Percentiles rank a stretch among this genome's conserved stretches.
These are phyloP conservation scores for Panthera tigris DNA, from an alignment of 2,113 vertebrate species.

Conservation along the genomic window DNA sequence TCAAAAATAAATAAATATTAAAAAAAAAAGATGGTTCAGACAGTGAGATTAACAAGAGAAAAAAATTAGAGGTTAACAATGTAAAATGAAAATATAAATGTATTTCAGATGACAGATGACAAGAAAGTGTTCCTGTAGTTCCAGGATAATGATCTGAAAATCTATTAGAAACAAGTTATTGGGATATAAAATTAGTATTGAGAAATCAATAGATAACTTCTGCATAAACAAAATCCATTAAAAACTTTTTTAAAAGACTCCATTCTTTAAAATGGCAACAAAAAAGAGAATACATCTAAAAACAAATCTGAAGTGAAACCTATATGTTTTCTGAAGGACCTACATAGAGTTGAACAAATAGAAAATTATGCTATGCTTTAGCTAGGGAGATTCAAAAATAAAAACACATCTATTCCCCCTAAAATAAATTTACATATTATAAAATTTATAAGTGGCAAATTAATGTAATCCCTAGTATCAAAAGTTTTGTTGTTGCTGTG, in stretches of 20 bases:
- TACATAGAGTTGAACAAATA: neutral
- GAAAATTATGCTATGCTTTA: neutral
- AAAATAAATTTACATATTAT: neutral
- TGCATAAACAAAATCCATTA: neutral
- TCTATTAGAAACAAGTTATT: neutral
- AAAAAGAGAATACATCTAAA: neutral
- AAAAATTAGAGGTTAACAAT: neutral
- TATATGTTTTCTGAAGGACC: neutral
- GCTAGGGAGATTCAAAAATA: neutral
- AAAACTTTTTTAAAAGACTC: neutral
- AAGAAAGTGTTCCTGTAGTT: neutral
- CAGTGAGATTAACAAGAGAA: neutral
- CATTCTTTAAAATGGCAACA: neutral
- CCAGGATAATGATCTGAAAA: neutral
- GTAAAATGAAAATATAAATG: neutral
- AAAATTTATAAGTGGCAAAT: neutral
- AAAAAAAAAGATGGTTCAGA: neutral
- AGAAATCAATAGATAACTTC: slow-evolving; percentile 1
- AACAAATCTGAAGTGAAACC: neutral
- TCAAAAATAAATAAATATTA: no score
- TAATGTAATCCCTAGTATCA: neutral
- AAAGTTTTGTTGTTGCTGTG: neutral
- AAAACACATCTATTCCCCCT: neutral
- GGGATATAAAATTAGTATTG: neutral
- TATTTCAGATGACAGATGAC: neutral